These are phyloP conservation scores for Coregonus ussuriensis DNA, from an alignment of 2,797 vertebrate species.

Conservation along the genomic window DNA sequence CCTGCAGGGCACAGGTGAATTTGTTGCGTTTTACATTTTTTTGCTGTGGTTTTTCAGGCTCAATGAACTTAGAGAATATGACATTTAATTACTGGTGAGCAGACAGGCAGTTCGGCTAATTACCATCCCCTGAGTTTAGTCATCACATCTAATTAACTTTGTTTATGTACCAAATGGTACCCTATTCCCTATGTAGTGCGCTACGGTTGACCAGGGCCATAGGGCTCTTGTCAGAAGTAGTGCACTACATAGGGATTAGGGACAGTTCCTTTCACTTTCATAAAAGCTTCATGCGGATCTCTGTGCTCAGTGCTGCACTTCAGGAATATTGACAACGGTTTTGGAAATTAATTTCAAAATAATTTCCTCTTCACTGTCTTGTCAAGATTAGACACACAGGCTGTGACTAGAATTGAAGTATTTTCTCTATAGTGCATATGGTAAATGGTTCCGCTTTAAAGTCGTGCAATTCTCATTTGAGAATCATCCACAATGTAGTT, in stretches of 20 bases:
- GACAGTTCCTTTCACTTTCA: constrained; percentile 71
- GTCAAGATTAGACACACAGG: constrained; percentile 13
- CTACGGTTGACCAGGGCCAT: not conserved
- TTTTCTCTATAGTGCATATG: not conserved
- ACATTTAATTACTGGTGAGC: constrained; percentile 93
- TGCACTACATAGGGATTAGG: not conserved
- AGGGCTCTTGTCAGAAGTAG: not conserved
- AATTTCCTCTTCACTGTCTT: constrained; percentile 41
- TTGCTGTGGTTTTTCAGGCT: constrained; percentile 74
- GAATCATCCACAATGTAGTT: no score
- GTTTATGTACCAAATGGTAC: not conserved
- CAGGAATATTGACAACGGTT: constrained; percentile 79
- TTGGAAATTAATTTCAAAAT: constrained; percentile 76
- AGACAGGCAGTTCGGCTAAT: constrained; percentile 89
- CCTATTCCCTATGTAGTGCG: not conserved
- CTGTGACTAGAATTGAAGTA: not conserved
- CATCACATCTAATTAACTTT: constrained; percentile 94
- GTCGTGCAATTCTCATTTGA: no score
- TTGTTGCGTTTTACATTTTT: constrained; percentile 74
- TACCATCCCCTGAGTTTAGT: constrained; percentile 90
- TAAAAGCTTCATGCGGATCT: constrained; percentile 88
- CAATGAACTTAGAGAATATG: constrained; percentile 86
- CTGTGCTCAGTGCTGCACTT: constrained; percentile 70
- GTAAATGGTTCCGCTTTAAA: no score
- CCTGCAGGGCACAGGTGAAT: constrained; percentile 61